phyloP scores from a whole-genome alignment of 2,888 invertebrate species.

The Megastigmus dorsalis region DNA sequence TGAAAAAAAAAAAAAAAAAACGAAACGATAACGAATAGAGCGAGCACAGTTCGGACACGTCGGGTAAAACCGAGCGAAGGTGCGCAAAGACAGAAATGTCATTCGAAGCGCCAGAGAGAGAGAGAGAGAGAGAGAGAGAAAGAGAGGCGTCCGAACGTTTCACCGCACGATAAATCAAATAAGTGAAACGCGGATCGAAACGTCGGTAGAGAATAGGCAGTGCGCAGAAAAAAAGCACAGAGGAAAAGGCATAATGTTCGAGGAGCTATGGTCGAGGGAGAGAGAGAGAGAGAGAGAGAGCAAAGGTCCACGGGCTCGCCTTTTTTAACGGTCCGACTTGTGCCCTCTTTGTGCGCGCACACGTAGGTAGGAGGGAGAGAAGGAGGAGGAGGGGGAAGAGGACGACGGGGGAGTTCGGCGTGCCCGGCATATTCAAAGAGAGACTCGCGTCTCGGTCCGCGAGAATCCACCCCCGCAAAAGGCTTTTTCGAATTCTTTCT shows the following conservation, averaged over 20 bases:
- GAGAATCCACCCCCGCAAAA: slow-evolving; percentile 43
- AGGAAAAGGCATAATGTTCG: neutral
- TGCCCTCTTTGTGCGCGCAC: neutral
- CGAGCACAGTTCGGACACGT: too few relatives aligned
- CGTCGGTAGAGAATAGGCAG: too few relatives aligned
- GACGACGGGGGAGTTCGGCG: slow-evolving; percentile 27
- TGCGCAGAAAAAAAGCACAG: neutral
- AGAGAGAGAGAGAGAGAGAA: neutral
- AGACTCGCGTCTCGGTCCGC: slow-evolving; percentile 25
- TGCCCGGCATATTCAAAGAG: slow-evolving; percentile 55
- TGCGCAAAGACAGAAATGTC: neutral
- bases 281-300: neutral
- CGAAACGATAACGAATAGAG: neutral
- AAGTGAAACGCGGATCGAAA: too few relatives aligned
- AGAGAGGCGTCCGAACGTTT: neutral
- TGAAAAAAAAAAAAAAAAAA: too few relatives aligned
- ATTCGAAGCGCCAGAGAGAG: neutral
- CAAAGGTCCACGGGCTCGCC: slow-evolving; percentile 6
- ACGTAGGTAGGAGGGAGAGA: neutral
- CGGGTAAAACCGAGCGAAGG: too few relatives aligned
- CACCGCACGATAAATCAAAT: neutral
- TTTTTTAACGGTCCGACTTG: slow-evolving; percentile 12
- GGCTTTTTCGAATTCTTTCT: slow-evolving; percentile 52
- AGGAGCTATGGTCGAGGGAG: too few relatives aligned
- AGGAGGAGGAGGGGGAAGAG: too few relatives aligned